These are phyloP conservation scores for Chromobotia macracanthus DNA, from an alignment of 2,797 vertebrate species.

Conservation along the genomic window DNA sequence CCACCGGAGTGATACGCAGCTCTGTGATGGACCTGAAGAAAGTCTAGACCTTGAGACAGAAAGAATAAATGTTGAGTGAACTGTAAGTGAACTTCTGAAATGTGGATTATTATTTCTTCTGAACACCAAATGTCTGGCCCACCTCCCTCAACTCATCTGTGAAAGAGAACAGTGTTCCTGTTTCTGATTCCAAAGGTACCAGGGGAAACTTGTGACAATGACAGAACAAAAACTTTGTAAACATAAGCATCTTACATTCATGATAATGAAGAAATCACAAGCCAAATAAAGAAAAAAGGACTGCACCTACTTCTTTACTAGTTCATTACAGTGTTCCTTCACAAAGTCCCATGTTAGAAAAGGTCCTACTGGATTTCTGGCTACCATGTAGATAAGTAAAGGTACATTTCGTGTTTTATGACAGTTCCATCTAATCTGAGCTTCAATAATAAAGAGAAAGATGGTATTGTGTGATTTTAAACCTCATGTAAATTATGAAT, in stretches of 20 bases:
- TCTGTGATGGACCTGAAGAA: slow-evolving; percentile 81
- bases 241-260: not conserved
- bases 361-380: slow-evolving; percentile 74
- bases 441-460: slow-evolving; percentile 70
- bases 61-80: slow-evolving; percentile 3
- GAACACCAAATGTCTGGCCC: slow-evolving; percentile 36
- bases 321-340: slow-evolving; percentile 76
- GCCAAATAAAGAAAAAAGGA: slow-evolving; percentile 2
- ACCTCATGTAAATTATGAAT: not conserved
- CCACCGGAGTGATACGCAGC: slow-evolving; percentile 72
- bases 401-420: slow-evolving; percentile 78
- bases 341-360: slow-evolving; percentile 80
- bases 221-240: not conserved
- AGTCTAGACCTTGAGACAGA: slow-evolving; percentile 71
- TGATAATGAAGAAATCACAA: not conserved
- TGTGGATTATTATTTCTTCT: not conserved
- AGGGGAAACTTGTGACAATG: slow-evolving; percentile 74
- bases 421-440: slow-evolving; percentile 77
- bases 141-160: slow-evolving; percentile 77
- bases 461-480: not conserved
- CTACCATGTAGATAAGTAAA: slow-evolving; percentile 70
- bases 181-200: slow-evolving; percentile 77
- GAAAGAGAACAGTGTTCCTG: slow-evolving; percentile 77
- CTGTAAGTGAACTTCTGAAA: not conserved
- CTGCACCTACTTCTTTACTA: slow-evolving; percentile 78